Conservation (phyloP, 2,888 invertebrate genomes). For the Ormyrus labotus region DNA sequence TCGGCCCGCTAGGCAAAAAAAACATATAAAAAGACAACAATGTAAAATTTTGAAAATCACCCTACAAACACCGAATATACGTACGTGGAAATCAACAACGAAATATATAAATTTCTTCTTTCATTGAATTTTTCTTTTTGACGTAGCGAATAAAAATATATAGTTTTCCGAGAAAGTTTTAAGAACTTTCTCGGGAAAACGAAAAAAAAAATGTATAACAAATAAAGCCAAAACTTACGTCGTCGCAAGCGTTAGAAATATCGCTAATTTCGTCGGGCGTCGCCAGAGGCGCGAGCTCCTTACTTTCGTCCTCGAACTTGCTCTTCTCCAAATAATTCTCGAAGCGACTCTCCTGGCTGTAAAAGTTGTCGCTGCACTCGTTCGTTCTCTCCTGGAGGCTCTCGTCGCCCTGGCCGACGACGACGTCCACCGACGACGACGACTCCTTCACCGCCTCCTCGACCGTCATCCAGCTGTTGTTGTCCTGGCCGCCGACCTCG, state of each 20-base stretch:
- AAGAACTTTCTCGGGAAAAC: neutral
- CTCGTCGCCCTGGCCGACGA: slow-evolving; percentile 35
- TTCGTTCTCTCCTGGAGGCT: slow-evolving; percentile 40
- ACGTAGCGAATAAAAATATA: neutral
- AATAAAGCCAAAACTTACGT: slow-evolving; percentile 67
- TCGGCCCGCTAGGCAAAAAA: neutral
- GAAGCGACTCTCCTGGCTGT: slow-evolving; percentile 46
- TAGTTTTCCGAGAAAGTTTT: neutral
- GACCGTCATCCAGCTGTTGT: slow-evolving; percentile 37
- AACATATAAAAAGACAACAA: slow-evolving; percentile 16
- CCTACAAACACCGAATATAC: slow-evolving; percentile 31
- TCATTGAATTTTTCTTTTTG: slow-evolving; percentile 3
- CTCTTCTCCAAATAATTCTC: slow-evolving; percentile 54
- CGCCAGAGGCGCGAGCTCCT: slow-evolving; percentile 66
- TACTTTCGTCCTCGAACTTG: slow-evolving; percentile 48
- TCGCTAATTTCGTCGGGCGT: slow-evolving; percentile 70
- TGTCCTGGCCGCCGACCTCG: slow-evolving; percentile 1
- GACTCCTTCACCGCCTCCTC: slow-evolving; percentile 33
- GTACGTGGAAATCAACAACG: neutral
- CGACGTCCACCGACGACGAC: neutral
- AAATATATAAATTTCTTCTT: neutral
- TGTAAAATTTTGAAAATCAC: slow-evolving; percentile 21
- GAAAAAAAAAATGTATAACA: neutral
- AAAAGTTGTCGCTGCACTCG: slow-evolving; percentile 47
- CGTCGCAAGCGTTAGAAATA: slow-evolving; percentile 69